Base-by-base conservation (phyloP, 2,888 invertebrate genomes). In the Tanypteryx hageni region DNA sequence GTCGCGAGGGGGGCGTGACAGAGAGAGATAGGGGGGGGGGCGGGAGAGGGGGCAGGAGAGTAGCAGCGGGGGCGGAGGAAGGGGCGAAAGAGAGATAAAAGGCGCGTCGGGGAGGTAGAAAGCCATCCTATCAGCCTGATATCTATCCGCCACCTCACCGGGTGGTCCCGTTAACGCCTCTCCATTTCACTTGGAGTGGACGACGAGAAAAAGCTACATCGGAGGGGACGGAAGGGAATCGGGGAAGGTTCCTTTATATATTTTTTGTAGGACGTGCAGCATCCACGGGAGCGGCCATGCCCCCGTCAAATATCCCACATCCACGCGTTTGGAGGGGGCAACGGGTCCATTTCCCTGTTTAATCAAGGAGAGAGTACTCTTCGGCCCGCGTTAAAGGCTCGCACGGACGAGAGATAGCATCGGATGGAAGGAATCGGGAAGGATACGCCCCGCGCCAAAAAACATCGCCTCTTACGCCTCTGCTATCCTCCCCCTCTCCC, bases 331-430 rank as follows among this genome's bases (percentile, higher is more conserved):
- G 44, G 44, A 44, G 76, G 16, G 76, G 76, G 76, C 22, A 76
- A 76, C 76, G 18, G 44, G 76, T 76, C 76, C 76, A 76, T 76
- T 76, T 76, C 76, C 76, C 76, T 76, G 76, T 76, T 76, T 76
- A 76, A 76, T 76, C 76, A 76, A 76, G 76, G 76, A 76, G 27
- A 76, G 76, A 76, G 76, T 44, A 44, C 44, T 44, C 44, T 44
- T 44, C 44, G 44, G 44, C 44, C 44, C 44, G 44, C 44, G 44
- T 44, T 44, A 44, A 44, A 44, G 44, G 44, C 44, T 44, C 44
- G 44, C 5, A 44, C 44, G 44, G 44, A 44, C 44, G 44, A 44
- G 44, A 76, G 76, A 76, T 76, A 76, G 76, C 76, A 76, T 76
- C 76, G 76, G 76, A 76, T 27, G 76, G 76, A 13, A 27, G 76